These are phyloP conservation scores for Drosophila kambysellisi DNA, from an alignment of 2,888 invertebrate genomes.

Conservation along the genomic window DNA sequence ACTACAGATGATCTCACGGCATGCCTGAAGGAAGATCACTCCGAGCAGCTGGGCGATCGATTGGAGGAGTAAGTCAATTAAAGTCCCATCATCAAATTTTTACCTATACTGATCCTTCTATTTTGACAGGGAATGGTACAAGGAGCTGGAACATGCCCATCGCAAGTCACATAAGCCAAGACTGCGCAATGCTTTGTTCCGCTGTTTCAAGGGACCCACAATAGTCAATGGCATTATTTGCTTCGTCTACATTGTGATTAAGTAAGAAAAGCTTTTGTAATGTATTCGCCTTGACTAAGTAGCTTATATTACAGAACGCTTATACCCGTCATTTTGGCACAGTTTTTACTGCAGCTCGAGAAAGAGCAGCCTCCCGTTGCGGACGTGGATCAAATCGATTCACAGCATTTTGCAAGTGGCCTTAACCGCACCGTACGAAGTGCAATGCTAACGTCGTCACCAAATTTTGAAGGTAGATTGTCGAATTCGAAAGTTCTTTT, in stretches of 20 bases:
- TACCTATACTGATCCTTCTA: not conserved
- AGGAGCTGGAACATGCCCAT: constrained; percentile 87
- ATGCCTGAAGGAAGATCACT: constrained; percentile 87
- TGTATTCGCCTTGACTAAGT: not conserved
- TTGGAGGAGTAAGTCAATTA: constrained; percentile 80
- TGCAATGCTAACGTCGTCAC: constrained; percentile 11
- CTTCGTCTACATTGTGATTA: constrained; percentile 84
- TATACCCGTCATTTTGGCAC: constrained; percentile 84
- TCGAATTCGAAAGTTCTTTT: not conserved
- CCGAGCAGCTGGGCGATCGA: constrained; percentile 83
- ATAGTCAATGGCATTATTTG: constrained; percentile 88
- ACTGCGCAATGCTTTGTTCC: constrained; percentile 88
- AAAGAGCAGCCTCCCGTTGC: constrained; percentile 6
- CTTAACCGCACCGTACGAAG: constrained; percentile 68
- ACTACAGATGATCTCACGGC: constrained; percentile 89
- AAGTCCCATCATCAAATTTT: fast-evolving
- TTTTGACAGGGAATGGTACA: constrained; percentile 89
- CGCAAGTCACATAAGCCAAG: constrained; percentile 87
- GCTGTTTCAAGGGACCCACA: constrained; percentile 90
- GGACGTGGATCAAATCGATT: not conserved
- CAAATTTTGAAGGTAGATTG: not conserved
- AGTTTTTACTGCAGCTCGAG: constrained; percentile 84
- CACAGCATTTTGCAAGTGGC: constrained; percentile 15
- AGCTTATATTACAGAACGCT: constrained; percentile 74
- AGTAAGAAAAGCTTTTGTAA: constrained; percentile 66